Base-by-base conservation (phyloP, 2,888 invertebrate genomes). In the Lasioglossum figueresi region DNA sequence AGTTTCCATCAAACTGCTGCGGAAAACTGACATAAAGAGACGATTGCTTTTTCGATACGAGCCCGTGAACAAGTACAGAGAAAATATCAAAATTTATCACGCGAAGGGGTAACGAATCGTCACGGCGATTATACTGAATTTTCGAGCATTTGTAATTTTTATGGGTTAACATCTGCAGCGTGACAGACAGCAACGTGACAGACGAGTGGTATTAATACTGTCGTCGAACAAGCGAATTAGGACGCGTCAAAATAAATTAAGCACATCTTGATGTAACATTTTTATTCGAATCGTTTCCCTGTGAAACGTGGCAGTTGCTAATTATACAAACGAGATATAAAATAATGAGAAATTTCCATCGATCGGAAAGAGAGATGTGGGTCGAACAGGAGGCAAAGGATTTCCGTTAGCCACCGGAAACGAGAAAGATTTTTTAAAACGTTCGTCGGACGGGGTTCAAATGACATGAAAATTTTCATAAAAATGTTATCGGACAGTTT, bases 211-310 rank as follows among this genome's bases (percentile, higher is more conserved):
- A 48, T 48, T 23, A 48, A 48, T 59, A 27, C n/a, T 59, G 27
- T 59, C 12, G 4, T 27, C 27, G n/a, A 4, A 4, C n/a, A 59
- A 8, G 59, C n/a, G 27, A 59, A 10, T 0, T 10, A 8, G 1
- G 14, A 27, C 12, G 27, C 14, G 31, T 27, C 0, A 31, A 59
- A 59, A 5, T 16, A 27, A 27, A 16, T 4, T 2, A 14, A 4
- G n/a, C 0, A n/a, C 12, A 4, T 4, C 1, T 27, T n/a, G n/a
- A 27, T 12, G 16, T 1, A 4, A 27, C 4, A 4, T 27, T 31
- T 59, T 59, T 14, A 16, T 31, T 59, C 1, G 4, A 27, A 14
- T 12, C 16, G 16, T 31, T 31, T 59, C 27, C 4, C 14, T 14
- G 59, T 14, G 12, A 59, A 59, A 59, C 16, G 2, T n/a, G 59